Base-by-base conservation (phyloP, 2,113 vertebrate genomes). In the Speoplatyrhinus poulsoni region DNA sequence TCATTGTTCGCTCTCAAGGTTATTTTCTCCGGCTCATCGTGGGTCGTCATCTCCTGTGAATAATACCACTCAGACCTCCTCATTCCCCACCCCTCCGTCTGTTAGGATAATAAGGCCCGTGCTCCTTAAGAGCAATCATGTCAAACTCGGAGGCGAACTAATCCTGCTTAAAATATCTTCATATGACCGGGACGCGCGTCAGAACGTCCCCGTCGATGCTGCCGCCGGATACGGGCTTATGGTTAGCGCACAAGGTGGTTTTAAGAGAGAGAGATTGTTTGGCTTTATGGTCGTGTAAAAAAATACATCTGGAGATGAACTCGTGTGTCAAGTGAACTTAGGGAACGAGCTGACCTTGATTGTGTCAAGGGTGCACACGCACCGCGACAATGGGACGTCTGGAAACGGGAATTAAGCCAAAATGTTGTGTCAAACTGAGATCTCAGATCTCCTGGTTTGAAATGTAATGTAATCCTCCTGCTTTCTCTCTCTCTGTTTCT, bases 81-180 rank as follows among this genome's bases (percentile, higher is more conserved):
- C 80, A 73, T 78, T 41, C 19, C 59, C 59, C 2, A 46, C n/a
- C 5, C 67, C 13, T 15, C 55, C 8, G 2, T 19, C 80, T 84
- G 85, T 75, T 82, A 83, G 87, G n/a, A n/a, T 88, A 86, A 86
- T 85, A 85, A 86, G 88, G 87, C 85, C 88, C 81, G 77, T 16
- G 87, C 87, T 91, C 88, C 90, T 90, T 90, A 91, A 84, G 88
- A 85, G 87, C 87, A 87, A 91, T 91, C 90, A 91, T 82, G 87
- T 91, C 90, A 90, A 41, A 82, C 60, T 85, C 77, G 68, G 83
- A 89, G 69, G 85, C 67, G 73, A 76, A 87, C 87, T 89, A 89
- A 90, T 90, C 87, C 88, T 77, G 80, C 85, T 86, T 87, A 88
- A 83, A 87, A 82, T 86, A 72, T 85, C 85, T 74, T 84, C 80